Conservation (phyloP, 2,113 vertebrate species). For the Synodontis membranacea region DNA sequence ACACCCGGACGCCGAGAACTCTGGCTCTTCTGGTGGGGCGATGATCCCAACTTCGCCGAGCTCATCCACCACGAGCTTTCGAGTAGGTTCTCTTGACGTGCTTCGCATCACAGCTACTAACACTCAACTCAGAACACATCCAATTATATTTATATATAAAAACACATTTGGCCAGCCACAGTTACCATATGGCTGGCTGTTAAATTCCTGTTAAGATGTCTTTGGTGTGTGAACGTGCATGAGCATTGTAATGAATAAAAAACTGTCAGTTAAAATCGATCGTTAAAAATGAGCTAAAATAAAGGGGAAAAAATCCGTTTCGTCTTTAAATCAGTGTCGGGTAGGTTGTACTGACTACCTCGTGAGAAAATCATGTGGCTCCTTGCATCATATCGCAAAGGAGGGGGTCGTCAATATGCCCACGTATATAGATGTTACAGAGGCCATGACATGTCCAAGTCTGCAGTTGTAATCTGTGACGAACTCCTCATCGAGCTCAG, state of each 20-base stretch:
- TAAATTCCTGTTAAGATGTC: background rate
- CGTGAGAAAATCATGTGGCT: background rate
- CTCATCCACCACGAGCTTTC: conserved; percentile 95
- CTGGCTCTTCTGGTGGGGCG: conserved; percentile 99
- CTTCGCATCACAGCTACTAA: conserved; percentile 6
- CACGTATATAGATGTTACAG: background rate
- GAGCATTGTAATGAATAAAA: background rate
- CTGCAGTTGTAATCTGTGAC: background rate
- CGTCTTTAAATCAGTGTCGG: background rate
- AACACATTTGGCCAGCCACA: no score
- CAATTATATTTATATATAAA: background rate
- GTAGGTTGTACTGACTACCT: background rate
- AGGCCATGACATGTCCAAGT: background rate
- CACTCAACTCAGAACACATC: no score
- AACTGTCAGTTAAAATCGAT: background rate
- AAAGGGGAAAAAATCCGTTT: background rate
- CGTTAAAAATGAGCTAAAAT: background rate
- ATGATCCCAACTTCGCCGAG: conserved; percentile 96
- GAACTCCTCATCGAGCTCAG: background rate
- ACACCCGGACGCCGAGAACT: conserved; percentile 92
- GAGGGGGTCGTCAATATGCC: no score
- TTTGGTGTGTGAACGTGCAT: background rate
- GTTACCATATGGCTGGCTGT: background rate
- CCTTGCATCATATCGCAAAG: background rate
- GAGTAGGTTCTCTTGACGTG: conserved; percentile 74